Evolutionary conservation across 2,888 invertebrate species (phyloP), one percentile per base, ranked within the genome.

Genomic region (Lasioglossum zephyrum): DNA sequence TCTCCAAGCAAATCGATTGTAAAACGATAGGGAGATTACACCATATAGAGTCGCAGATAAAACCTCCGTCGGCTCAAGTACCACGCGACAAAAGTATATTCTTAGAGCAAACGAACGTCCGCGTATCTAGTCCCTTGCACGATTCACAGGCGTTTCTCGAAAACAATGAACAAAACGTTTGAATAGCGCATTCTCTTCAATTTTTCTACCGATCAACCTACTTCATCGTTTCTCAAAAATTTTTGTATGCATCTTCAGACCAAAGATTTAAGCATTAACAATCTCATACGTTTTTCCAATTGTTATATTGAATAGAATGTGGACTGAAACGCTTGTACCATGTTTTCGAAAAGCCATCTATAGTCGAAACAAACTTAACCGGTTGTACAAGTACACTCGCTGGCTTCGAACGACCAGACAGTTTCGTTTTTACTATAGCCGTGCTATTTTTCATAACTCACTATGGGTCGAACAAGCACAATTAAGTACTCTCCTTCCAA

Each of bases 31-130:
- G 41, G 79, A 81, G 77, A 31, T 44, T 11, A 81, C 72, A 13
- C 66, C 72, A 60, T 69, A n/a, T 77, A 73, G 57, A 73, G 57
- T 73, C 77, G 44, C 70, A 11, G 39, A 63, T 63, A 26, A 16
- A 73, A 86, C 76, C 79, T 82, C 88, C 80, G 79, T 77, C 36
- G 49, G 89, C 90, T 89, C 90, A 89, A 63, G 85, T 79, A 82
- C 53, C 57, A 77, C 13, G 60, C 73, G 39, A 60, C 63, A 69
- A 81, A 76, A 76, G 41, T 81, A 60, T 79, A 57, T 77, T 79
- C 44, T 44, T 84, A 87, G 82, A 49, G 47, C 87, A 77, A 86
- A 60, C 36, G 72, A 72, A 73, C 47, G 70, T 44, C 47, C 79
- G 75, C 63, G 39, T 79, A 75, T 82, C 47, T 77, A 44, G n/a